These are phyloP conservation scores for Drosophila sulfurigaster DNA, from an alignment of 1,140 invertebrate genomes.

Conservation along the genomic window DNA sequence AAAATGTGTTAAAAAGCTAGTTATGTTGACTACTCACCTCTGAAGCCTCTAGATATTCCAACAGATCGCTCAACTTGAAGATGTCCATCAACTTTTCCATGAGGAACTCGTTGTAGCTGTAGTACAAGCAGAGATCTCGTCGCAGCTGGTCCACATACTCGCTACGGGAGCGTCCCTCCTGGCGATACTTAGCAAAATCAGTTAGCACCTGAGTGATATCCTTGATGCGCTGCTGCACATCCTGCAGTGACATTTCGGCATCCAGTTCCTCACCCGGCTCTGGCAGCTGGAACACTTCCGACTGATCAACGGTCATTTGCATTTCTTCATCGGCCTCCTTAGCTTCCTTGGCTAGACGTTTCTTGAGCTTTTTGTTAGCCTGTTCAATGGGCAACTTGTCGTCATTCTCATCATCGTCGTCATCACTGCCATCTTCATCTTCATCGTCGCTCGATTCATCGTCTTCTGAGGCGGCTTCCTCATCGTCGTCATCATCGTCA, in stretches of 20 bases:
- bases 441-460: conserved; percentile 82
- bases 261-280: conserved; percentile 89
- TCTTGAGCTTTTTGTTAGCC: conserved; percentile 92
- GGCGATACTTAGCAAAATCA: conserved; percentile 94
- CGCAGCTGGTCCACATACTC: conserved; percentile 94
- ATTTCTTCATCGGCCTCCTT: conserved; percentile 93
- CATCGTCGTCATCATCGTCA: conserved; percentile 62
- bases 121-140: conserved; percentile 96
- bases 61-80: conserved; percentile 94
- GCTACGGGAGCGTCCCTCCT: conserved; percentile 90
- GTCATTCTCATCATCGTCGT: conserved; percentile 86
- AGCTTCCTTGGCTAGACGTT: conserved; percentile 89
- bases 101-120: conserved; percentile 98
- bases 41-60: conserved; percentile 98
- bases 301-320: conserved; percentile 90
- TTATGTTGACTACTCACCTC: conserved; percentile 86
- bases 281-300: conserved; percentile 92
- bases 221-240: conserved; percentile 95
- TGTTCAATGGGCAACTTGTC: conserved; percentile 94
- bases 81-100: conserved; percentile 98
- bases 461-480: conserved; percentile 51
- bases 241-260: conserved; percentile 91
- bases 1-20: background rate
- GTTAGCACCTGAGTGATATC: conserved; percentile 94
- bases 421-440: conserved; percentile 40